Evolutionary conservation across 2,113 vertebrate species (phyloP), one percentile per base, ranked within the genome.

Genomic region (Hystrix brachyura): DNA sequence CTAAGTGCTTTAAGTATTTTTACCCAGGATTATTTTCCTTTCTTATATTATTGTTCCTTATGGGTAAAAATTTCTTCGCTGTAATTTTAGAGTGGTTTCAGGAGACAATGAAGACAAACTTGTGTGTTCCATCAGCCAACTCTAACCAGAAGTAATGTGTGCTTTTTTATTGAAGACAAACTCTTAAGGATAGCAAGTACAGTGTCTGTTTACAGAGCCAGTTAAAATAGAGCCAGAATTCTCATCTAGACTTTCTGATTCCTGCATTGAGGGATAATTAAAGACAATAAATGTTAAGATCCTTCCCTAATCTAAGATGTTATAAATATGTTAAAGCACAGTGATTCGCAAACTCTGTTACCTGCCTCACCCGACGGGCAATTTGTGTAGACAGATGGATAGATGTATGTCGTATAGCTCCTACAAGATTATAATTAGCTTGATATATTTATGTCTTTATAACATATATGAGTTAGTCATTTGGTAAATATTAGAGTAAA

Each of bases 401-500:
- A 38, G 38, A 38, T 55, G 34, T 6, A 59, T 83, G 34, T 46
- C 38, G 92, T 53, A 55, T 29, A 83, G 17, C 5, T 32, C 48
- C 15, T 59, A 82, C 2, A 81, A 67, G 11, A 91, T 86, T 94
- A 82, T 74, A 94, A 86, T 71, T 71, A 87, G 3, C 46, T 87
- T 78, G 55, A 92, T 53, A 94, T 90, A 43, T 92, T 21, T 76
- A 21, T 67, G 27, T 82, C 32, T 82, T 95, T 90, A 64, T 27
- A 82, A 71, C 18, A 34, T 65, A 21, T 53, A 74, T 91, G 69
- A 64, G 64, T 74, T 12, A 15, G 51, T 59, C 13, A 65, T 1
- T 29, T 76, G 62, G 91, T 43, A 92, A 51, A 90, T 91, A 65
- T 84, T 83, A 59, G 21, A 71, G 90, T 80, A 43, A 78, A 87